A percentile compares a stretch with the other conserved stretches of the same genome.
These are phyloP conservation scores for Solenodon paradoxus DNA, from an alignment of 2,113 vertebrate genomes.

Conservation along the genomic window DNA sequence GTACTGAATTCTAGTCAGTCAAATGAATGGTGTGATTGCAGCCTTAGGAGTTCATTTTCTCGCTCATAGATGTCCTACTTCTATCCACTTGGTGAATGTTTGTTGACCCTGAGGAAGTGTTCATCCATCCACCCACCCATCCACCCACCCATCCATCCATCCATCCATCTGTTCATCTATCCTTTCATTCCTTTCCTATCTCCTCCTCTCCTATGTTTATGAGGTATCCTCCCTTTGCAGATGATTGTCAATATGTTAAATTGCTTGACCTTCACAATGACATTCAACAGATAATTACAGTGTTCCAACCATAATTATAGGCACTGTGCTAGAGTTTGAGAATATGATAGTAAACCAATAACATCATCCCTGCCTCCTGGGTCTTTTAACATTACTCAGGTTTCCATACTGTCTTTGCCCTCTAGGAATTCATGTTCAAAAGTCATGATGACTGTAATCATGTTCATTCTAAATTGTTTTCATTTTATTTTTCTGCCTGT, in stretches of 20 bases:
- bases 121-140: neutral
- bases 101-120: neutral
- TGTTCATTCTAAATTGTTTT: neutral
- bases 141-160: neutral
- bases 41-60: neutral
- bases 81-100: neutral
- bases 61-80: neutral
- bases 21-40: neutral
- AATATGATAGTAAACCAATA: accelerated
- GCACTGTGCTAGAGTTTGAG: neutral
- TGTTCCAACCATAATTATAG: neutral
- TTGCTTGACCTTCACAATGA: neutral
- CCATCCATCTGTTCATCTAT: too few relatives aligned
- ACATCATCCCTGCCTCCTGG: neutral
- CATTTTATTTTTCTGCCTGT: neutral
- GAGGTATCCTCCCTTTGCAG: neutral
- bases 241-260: neutral
- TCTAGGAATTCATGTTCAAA: neutral
- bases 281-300: neutral
- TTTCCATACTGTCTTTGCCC: neutral
- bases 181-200: neutral
- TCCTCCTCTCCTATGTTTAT: neutral
- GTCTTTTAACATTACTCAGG: neutral
- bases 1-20: neutral
- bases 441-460: neutral